phyloP scores from a whole-genome alignment of 2,113 vertebrate genomes.

The Microtus oregoni region DNA sequence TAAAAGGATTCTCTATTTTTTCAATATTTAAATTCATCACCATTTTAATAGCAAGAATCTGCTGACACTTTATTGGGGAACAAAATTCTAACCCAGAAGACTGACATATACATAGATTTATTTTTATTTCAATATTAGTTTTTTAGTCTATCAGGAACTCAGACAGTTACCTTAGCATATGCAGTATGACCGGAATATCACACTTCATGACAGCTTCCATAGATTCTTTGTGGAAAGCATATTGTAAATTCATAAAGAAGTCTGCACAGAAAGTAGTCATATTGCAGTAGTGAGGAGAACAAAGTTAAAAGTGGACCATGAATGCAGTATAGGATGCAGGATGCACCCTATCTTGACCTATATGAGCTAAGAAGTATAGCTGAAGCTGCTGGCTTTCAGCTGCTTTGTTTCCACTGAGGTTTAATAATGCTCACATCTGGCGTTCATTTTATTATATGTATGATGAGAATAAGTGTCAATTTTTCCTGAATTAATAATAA shows the following conservation, averaged over 20 bases:
- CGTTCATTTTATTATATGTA: background rate
- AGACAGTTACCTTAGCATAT: background rate
- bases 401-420: background rate
- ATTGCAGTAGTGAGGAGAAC: too few relatives aligned
- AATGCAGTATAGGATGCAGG: too few relatives aligned
- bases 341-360: background rate
- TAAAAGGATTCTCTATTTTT: background rate
- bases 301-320: background rate
- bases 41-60: too few relatives aligned
- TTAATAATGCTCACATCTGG: background rate
- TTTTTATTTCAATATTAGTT: background rate
- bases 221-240: background rate
- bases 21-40: background rate
- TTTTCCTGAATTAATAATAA: background rate
- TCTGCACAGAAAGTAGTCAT: background rate
- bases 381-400: background rate
- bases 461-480: background rate
- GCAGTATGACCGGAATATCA: background rate
- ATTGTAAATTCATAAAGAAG: background rate
- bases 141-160: background rate
- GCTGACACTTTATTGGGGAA: background rate
- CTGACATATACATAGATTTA: background rate
- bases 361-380: background rate
- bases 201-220: background rate
- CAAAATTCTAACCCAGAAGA: background rate